These are phyloP conservation scores for Eulemur macaco DNA, from an alignment of 2,113 vertebrate species.

Conservation along the genomic window DNA sequence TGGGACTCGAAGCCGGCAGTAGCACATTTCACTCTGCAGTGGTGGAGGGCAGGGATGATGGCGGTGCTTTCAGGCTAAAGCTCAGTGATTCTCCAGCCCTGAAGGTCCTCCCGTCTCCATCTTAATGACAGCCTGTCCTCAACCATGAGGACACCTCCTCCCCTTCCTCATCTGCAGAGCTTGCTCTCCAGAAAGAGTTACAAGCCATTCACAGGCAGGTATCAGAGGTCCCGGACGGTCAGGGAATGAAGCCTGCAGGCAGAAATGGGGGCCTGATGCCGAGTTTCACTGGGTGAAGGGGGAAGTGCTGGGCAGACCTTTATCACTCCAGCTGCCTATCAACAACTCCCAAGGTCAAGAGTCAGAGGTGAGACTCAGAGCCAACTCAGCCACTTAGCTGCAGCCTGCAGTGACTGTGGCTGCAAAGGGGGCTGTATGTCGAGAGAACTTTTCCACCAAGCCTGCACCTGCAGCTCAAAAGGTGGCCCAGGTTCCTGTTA, in stretches of 20 bases:
- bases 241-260: background rate
- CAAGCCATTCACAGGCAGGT: background rate
- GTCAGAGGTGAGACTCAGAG: background rate
- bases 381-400: background rate
- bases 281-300: background rate
- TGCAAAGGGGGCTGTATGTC: background rate
- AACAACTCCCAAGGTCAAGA: background rate
- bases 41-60: accelerated
- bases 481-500: background rate
- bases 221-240: background rate
- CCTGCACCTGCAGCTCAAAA: background rate
- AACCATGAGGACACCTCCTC: too few species aligned
- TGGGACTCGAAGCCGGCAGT: background rate
- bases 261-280: background rate
- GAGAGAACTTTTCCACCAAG: background rate
- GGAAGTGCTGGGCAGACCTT: background rate
- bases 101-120: background rate
- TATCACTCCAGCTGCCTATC: background rate
- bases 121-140: background rate
- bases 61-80: background rate
- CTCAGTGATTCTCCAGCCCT: background rate
- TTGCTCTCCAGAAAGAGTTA: background rate
- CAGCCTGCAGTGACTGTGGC: background rate
- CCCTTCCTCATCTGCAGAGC: background rate
- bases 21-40: background rate